Base-by-base conservation (phyloP, 2,797 vertebrate species). In the Eremophila alpestris region DNA sequence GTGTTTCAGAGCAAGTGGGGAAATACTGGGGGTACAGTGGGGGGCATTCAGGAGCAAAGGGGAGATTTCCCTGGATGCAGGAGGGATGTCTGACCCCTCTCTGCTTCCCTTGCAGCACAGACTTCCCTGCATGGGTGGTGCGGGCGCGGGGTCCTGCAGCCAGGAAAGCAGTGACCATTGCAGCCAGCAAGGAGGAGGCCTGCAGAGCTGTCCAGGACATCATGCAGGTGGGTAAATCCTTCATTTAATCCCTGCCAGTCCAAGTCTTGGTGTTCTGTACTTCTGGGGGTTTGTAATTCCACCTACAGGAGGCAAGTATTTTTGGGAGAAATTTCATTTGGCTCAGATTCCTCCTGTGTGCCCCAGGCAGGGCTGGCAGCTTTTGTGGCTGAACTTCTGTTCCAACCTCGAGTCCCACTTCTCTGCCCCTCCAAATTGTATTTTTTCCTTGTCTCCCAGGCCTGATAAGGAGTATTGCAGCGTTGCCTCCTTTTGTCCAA, bases 121-220 rank as follows among this genome's bases (percentile, higher is more conserved):
- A 98, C 32, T 99, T 99, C 89, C 98, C 98, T 4, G 98, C 98
- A 2, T 96, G 98, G 68, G 99, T 99, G 85, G 98, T 99, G 95
- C 98, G 99, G 93, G 98, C 98, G 4, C 98, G 97, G 16, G 98
- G 98, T 3, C 97, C 98, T 45, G 98, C 98, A 6, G 98, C 98
- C 40, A 98, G 98, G 71, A 98, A 98, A 96, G 98, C 98, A 23
- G 98, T 99, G 40, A 98, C 98, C 11, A 97, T 99, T 83, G 98
- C 99, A 3, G 71, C 70, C 54, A 98, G 98, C 95, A 98, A 97
- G 96, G 98, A 98, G 7, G 98, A 99, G 95, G 98, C 99, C 49
- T 99, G 98, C 94, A 98, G 84, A 95, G 98, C 98, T 16, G 98
- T 98, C 65, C 97, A 98, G 96, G 98, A 98, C 89, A 98, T 99